Base-by-base conservation (phyloP, 2,113 vertebrate genomes). In the Corythornis madagascariensis region DNA sequence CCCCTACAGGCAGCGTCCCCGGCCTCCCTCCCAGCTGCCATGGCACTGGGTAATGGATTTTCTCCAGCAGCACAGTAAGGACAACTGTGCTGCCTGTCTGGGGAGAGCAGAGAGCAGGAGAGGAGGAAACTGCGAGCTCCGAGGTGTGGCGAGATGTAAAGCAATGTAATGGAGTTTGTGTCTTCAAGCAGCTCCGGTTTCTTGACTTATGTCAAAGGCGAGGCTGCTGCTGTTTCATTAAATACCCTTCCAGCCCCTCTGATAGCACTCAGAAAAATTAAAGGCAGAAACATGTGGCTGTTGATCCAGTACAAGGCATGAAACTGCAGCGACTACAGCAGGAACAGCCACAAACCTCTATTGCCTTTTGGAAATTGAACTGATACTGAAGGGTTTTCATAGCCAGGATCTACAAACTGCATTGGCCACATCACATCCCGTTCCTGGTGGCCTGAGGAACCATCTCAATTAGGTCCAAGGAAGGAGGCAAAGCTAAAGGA, bases 1-100 rank as follows among this genome's bases (percentile, higher is more conserved):
- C 92, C 95, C 81, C 95, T 94, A 74, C 95, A 94, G 93, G 93
- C 92, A 94, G 70, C 45, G 1, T 29, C 76, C 80, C 92, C 29
- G 4, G 69, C 93, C 83, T 94, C 95, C 88, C 78, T 90, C 63
- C 72, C 80, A 20, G 59, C 87, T 88, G 67, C 81, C 77, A 16
- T 3, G 7, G 73, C 81, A 14, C n/a, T 0, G 1, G 45, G 33
- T 9, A 59, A 88, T 66, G 76, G 75, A 74, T 76, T 35, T 70
- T 33, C 64, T 67, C 33, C 24, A 1, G 66, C 42, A 59, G 11
- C 42, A 18, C 10, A 1, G 84, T 0, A 7, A 64, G 85, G 75
- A 77, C 45, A 82, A 31, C 31, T 0, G 57, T 4, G 18, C 47
- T 18, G 73, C 65, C 18, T 16, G 17, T 17, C 79, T 71, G 76